phyloP scores from a whole-genome alignment of 2,113 vertebrate genomes.

The Perccottus glenii region DNA sequence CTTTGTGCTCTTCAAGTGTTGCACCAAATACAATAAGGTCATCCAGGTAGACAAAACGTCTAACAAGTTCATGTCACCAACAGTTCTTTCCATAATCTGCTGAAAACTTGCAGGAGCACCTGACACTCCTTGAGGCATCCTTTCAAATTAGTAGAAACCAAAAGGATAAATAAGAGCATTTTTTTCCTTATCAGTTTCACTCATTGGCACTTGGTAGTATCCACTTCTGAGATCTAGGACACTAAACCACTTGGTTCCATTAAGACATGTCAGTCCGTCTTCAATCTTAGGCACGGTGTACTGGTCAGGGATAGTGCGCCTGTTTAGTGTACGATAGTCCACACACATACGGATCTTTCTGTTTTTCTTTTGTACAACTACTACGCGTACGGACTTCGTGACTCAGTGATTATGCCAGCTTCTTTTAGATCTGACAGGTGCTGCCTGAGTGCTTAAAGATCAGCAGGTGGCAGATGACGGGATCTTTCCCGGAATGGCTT shows the following conservation, averaged over 20 bases:
- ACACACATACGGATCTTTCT: not conserved
- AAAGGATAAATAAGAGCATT: conserved; percentile 12
- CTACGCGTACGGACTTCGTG: too few species aligned
- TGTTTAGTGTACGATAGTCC: not conserved
- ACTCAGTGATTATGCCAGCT: too few species aligned
- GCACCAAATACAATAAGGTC: too few species aligned
- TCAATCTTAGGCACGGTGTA: not conserved
- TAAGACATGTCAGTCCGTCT: not conserved
- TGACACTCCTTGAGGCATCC: conserved; percentile 10
- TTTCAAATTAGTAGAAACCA: conserved; percentile 12
- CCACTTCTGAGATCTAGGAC: not conserved
- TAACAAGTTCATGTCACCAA: too few species aligned
- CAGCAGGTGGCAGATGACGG: too few species aligned
- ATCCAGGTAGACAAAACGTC: too few species aligned
- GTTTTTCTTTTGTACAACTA: too few species aligned
- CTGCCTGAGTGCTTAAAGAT: too few species aligned
- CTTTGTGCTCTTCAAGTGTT: too few species aligned
- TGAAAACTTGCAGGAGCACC: conserved; percentile 1
- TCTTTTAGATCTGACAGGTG: too few species aligned
- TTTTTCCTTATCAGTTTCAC: conserved; percentile 1
- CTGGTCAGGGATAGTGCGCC: not conserved
- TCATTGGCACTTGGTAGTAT: not conserved
- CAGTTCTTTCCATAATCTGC: too few species aligned
- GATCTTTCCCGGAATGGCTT: too few species aligned
- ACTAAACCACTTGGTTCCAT: not conserved